Conservation (phyloP, 2,888 invertebrate genomes). For the Ypsolopha scabrella region DNA sequence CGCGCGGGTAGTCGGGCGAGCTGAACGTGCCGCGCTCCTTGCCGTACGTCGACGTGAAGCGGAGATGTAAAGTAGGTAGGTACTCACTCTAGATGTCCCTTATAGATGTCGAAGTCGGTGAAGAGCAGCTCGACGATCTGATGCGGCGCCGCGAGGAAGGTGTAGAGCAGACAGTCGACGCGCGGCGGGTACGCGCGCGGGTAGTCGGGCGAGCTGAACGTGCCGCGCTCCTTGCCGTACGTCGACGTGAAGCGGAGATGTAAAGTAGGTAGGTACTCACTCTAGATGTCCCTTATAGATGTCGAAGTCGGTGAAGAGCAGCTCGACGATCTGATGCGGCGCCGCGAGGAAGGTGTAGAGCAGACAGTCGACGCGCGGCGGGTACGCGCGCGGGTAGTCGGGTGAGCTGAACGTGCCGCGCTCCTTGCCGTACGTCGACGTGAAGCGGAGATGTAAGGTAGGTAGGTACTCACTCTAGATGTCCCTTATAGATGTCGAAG, state of each 20-base stretch:
- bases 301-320: too few relatives aligned
- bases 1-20: too few relatives aligned
- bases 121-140: constrained; percentile 87
- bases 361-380: too few relatives aligned
- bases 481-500: constrained; percentile 79
- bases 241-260: constrained; percentile 81
- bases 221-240: constrained; percentile 81
- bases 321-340: too few relatives aligned
- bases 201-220: constrained; percentile 87
- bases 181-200: constrained; percentile 80
- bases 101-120: constrained; percentile 82
- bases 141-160: constrained; percentile 81
- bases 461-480: constrained; percentile 76
- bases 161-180: constrained; percentile 86
- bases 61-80: background rate
- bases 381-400: too few relatives aligned
- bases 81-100: constrained; percentile 76
- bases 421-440: too few relatives aligned
- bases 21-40: too few relatives aligned
- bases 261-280: too few relatives aligned
- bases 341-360: too few relatives aligned
- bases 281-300: too few relatives aligned
- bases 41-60: too few relatives aligned
- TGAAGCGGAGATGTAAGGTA: background rate
- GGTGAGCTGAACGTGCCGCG: too few relatives aligned